Percentiles rank a stretch among this genome's conserved stretches.
phyloP scores from a whole-genome alignment of 2,797 vertebrate genomes.

The Podargus strigoides region DNA sequence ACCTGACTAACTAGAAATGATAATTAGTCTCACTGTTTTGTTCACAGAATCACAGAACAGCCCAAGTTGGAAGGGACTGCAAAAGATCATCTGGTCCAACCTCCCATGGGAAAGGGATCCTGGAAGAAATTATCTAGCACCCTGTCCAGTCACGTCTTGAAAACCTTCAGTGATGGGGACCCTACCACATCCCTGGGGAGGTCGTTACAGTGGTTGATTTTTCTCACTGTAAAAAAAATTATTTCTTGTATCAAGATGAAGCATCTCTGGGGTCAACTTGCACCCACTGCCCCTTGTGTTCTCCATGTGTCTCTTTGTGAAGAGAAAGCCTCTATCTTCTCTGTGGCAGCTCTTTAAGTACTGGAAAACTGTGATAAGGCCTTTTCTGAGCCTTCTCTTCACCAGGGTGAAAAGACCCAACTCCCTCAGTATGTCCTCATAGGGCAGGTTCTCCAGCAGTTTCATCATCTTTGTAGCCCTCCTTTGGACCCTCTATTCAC shows the following conservation, averaged over 20 bases:
- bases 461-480: not conserved
- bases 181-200: not conserved
- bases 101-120: not conserved
- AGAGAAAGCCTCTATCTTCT: not conserved
- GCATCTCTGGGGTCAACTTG: not conserved
- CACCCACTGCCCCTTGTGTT: not conserved
- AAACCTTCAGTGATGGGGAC: not conserved
- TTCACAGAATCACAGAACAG: not conserved
- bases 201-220: not conserved
- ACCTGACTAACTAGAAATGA: not conserved
- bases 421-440: not conserved
- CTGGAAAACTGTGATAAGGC: not conserved
- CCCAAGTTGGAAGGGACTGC: not conserved
- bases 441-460: not conserved
- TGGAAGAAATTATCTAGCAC: not conserved
- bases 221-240: not conserved
- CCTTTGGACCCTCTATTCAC: not conserved
- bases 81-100: not conserved
- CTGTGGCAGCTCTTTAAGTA: not conserved
- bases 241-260: not conserved
- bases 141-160: not conserved
- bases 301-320: not conserved
- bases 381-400: not conserved
- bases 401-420: not conserved
- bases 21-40: not conserved